These are phyloP conservation scores for Potorous gilbertii DNA, from an alignment of 2,797 vertebrate genomes.

Conservation along the genomic window DNA sequence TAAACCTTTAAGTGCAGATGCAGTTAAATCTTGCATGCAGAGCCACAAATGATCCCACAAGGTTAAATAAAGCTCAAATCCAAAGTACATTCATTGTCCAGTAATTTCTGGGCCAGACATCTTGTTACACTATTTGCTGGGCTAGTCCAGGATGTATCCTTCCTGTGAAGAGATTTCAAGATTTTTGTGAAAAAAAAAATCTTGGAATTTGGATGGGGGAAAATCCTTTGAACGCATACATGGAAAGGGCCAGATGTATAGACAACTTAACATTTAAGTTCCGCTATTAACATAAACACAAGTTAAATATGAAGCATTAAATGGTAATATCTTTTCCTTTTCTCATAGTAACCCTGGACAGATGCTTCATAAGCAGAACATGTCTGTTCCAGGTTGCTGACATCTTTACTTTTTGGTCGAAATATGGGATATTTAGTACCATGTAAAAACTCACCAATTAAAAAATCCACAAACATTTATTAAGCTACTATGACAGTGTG, in stretches of 20 bases:
- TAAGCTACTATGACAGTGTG: not conserved
- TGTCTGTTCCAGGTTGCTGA: not conserved
- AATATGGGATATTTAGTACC: not conserved
- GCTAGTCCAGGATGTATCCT: not conserved
- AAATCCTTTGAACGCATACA: not conserved
- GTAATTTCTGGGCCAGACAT: not conserved
- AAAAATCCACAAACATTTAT: not conserved
- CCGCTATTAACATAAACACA: conserved; percentile 7
- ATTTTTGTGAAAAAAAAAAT: not conserved
- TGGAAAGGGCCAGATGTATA: not conserved
- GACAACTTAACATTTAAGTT: not conserved
- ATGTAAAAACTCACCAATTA: not conserved
- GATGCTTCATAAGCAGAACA: not conserved
- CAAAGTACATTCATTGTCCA: not conserved
- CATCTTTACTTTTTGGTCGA: not conserved
- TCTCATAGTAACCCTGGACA: not conserved
- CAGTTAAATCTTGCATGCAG: not conserved
- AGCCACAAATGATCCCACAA: not conserved
- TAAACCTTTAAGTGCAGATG: not conserved
- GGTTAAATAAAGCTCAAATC: not conserved
- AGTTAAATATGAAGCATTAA: not conserved
- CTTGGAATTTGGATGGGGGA: not conserved
- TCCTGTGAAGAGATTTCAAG: not conserved
- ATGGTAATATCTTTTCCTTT: not conserved
- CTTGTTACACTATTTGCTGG: not conserved